Conservation (phyloP, 2,113 vertebrate species). For the Eublepharis macularius region DNA sequence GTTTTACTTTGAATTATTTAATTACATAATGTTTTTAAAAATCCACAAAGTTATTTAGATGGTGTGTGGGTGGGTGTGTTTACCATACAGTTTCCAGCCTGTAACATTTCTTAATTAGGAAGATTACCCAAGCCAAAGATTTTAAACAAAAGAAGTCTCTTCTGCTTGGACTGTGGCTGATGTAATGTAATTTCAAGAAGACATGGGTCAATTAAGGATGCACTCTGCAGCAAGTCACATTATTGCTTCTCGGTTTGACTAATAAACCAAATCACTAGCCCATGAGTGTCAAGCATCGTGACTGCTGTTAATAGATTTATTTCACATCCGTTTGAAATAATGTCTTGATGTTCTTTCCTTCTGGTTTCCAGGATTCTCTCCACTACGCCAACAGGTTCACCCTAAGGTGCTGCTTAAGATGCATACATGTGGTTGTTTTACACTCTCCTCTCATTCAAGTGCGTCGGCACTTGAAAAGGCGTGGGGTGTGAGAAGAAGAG, state of each 20-base stretch:
- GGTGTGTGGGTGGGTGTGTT: not conserved
- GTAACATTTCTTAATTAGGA: slow-evolving; percentile 3
- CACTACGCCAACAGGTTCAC: not conserved
- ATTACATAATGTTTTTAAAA: not conserved
- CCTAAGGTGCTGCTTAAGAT: not conserved
- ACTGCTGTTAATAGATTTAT: not conserved
- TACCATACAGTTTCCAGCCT: slow-evolving; percentile 1
- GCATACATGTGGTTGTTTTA: slow-evolving; percentile 7
- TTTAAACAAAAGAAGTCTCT: not conserved
- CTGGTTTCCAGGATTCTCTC: not conserved
- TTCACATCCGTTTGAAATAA: not conserved
- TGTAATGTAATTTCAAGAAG: slow-evolving; percentile 8
- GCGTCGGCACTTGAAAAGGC: too few species aligned
- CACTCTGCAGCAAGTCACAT: not conserved
- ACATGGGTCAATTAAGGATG: slow-evolving; percentile 10
- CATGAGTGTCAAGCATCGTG: not conserved
- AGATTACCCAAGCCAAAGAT: not conserved
- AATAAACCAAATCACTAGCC: slow-evolving; percentile 1
- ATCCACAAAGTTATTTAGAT: not conserved
- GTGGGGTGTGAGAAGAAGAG: too few species aligned
- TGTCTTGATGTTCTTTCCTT: not conserved
- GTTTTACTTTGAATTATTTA: not conserved
- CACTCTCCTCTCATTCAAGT: slow-evolving; percentile 27
- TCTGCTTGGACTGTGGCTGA: not conserved
- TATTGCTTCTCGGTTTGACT: not conserved